phyloP scores from a whole-genome alignment of 2,797 vertebrate species.

The Cheirogaleus major region DNA sequence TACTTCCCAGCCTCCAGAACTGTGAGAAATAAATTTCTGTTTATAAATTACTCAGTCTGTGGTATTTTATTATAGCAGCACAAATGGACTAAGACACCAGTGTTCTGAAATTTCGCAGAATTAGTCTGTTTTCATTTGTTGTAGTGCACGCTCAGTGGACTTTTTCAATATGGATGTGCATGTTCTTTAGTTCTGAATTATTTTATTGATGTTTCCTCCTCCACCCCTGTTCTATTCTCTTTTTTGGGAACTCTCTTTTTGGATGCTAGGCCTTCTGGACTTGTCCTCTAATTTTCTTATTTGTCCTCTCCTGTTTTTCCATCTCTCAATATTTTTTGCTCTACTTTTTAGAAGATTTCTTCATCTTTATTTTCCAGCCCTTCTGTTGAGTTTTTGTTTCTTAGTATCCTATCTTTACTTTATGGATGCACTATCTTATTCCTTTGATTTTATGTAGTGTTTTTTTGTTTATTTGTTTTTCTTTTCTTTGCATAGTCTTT shows the following conservation, averaged over 20 bases:
- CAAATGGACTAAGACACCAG: neutral
- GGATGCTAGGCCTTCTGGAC: neutral
- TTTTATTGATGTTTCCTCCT: neutral
- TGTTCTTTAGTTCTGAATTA: neutral
- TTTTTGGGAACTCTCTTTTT: neutral
- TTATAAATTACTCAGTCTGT: neutral
- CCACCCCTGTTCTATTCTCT: neutral
- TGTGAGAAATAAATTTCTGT: neutral
- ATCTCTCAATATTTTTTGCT: neutral
- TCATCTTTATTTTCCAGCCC: neutral
- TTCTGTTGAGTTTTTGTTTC: neutral
- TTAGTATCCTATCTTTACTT: neutral
- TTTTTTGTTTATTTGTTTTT: neutral
- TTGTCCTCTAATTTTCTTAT: neutral
- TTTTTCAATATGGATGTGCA: neutral
- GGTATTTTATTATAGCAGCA: neutral
- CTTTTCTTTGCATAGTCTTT: neutral
- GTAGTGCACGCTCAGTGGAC: neutral
- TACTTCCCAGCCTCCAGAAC: neutral
- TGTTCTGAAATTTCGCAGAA: neutral
- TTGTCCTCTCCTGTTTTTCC: neutral
- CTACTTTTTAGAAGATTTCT: neutral
- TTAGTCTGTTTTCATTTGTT: neutral
- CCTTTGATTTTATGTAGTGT: neutral
- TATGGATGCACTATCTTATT: neutral